These are phyloP conservation scores for Pipistrellus pygmaeus DNA, from an alignment of 2,797 vertebrate species.

Conservation along the genomic window DNA sequence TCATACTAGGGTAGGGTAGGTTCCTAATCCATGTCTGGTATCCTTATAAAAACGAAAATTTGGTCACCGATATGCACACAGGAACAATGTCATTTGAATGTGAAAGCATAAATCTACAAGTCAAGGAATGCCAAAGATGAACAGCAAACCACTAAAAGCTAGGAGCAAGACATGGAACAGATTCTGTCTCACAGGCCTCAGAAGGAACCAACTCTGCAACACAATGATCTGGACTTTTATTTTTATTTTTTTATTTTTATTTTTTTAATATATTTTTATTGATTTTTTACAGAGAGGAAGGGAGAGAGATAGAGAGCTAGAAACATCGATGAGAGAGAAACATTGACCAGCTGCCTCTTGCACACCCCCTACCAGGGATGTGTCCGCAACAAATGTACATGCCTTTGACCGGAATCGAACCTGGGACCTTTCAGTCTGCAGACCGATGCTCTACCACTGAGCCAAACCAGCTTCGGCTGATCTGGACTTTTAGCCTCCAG, in stretches of 20 bases:
- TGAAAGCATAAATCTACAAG: neutral
- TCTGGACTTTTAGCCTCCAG: neutral
- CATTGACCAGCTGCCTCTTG: too few species aligned
- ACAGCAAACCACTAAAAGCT: neutral
- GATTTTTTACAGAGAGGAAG: too few species aligned
- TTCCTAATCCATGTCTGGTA: neutral
- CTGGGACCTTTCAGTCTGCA: too few species aligned
- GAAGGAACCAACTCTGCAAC: neutral
- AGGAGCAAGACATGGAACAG: neutral
- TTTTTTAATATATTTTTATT: too few species aligned
- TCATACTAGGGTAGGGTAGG: neutral
- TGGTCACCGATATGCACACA: neutral
- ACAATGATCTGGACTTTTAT: neutral
- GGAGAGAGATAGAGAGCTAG: too few species aligned
- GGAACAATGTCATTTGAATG: neutral
- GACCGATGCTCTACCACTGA: too few species aligned
- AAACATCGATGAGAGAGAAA: too few species aligned
- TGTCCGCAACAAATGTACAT: too few species aligned
- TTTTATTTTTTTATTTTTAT: too few species aligned
- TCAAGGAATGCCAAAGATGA: constrained; percentile 1
- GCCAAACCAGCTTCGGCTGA: too few species aligned
- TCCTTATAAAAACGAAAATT: neutral
- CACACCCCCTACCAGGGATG: too few species aligned
- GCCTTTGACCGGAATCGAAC: too few species aligned
- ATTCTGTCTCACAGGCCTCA: neutral